These are phyloP conservation scores for Tachysurus vachellii DNA, from an alignment of 2,113 vertebrate species.

Conservation along the genomic window DNA sequence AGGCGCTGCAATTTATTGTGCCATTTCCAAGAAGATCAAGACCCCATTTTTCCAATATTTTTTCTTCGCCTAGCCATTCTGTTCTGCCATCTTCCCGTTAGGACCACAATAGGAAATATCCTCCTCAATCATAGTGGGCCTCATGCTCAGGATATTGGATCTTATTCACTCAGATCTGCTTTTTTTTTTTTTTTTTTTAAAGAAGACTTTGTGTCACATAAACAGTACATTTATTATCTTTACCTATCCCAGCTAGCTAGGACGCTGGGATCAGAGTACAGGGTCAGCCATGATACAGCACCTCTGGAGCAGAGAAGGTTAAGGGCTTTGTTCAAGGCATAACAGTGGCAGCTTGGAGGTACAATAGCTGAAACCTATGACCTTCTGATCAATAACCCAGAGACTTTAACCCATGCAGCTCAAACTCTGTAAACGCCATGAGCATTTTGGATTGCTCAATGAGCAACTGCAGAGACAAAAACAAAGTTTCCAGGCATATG, in stretches of 20 bases:
- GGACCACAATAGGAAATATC: constrained; percentile 37
- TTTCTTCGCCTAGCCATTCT: constrained; percentile 46
- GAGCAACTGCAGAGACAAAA: constrained; percentile 42
- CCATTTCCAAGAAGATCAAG: constrained; percentile 79
- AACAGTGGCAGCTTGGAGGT: neutral
- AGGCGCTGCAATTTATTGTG: constrained; percentile 76
- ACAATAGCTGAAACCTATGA: neutral
- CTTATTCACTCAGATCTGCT: neutral
- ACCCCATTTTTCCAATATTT: constrained; percentile 68
- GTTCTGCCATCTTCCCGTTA: constrained; percentile 52
- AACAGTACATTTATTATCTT: neutral
- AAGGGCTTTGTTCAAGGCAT: neutral
- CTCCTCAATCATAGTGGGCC: constrained; percentile 14
- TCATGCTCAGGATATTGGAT: neutral
- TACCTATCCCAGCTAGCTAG: neutral
- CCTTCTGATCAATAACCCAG: neutral
- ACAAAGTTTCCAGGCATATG: constrained; percentile 70
- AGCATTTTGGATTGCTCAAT: neutral
- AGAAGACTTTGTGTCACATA: neutral
- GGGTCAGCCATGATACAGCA: neutral
- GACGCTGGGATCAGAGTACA: neutral
- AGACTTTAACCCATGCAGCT: neutral
- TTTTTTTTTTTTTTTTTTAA: neutral
- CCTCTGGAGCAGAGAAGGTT: neutral
- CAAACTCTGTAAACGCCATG: neutral